Conservation (phyloP, 2,888 invertebrate genomes). For the Erebia palarica region DNA sequence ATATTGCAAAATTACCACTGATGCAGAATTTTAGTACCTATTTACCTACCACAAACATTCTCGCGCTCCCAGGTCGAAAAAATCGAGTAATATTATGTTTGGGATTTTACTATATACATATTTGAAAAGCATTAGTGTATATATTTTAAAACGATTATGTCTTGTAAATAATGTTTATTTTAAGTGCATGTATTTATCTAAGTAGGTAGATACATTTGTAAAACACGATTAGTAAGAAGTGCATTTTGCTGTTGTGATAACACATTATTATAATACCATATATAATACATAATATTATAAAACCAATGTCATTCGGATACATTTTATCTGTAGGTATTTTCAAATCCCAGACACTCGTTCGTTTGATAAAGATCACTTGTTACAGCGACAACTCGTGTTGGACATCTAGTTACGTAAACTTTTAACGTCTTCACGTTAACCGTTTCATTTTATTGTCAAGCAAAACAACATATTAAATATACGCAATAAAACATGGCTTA, state of each 20-base stretch:
- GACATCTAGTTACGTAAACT: constrained; percentile 18
- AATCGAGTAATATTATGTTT: too few species aligned
- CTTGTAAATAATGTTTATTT: too few species aligned
- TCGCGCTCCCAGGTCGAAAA: too few species aligned
- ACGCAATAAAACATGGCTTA: constrained; percentile 6
- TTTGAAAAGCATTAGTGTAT: too few species aligned
- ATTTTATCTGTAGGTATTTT: background rate
- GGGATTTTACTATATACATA: too few species aligned
- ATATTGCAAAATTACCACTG: too few species aligned
- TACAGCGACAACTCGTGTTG: constrained; percentile 5
- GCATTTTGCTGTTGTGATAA: background rate
- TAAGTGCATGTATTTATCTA: too few species aligned
- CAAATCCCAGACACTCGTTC: constrained; percentile 12
- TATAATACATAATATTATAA: too few species aligned
- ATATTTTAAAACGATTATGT: too few species aligned
- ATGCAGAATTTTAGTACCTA: too few species aligned
- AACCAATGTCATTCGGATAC: background rate
- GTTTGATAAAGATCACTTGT: constrained; percentile 25
- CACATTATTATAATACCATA: background rate
- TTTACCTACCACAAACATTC: too few species aligned
- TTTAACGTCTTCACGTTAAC: constrained; percentile 10
- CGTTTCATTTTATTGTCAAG: constrained; percentile 7
- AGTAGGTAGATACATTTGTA: background rate
- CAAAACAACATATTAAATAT: background rate
- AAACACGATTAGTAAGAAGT: background rate